Conservation (phyloP, 2,113 vertebrate genomes). For the Tretioscincus oriximinensis region DNA sequence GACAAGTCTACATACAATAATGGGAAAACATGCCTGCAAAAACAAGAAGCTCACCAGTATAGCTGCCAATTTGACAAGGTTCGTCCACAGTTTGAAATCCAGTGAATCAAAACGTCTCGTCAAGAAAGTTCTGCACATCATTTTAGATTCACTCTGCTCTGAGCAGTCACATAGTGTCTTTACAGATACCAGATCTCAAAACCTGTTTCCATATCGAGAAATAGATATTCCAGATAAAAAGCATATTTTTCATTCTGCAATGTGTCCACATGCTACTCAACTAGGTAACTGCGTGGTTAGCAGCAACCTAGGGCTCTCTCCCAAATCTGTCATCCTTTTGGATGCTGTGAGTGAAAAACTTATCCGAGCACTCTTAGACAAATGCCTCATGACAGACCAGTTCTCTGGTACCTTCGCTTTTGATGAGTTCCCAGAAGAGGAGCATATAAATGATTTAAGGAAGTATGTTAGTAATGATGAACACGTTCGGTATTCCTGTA, state of each 20-base stretch:
- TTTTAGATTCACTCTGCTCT: conserved; percentile 2
- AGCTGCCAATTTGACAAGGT: conserved; percentile 7
- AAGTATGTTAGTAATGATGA: not conserved
- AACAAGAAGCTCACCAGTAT: not conserved
- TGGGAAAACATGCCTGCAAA: no score
- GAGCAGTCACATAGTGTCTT: not conserved
- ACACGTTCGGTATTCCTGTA: not conserved
- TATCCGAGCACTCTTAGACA: conserved; percentile 14
- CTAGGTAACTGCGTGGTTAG: not conserved
- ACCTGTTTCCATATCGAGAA: not conserved
- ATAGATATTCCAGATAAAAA: not conserved
- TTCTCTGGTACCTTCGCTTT: conserved; percentile 1
- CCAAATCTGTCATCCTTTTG: conserved; percentile 22
- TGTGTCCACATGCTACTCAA: not conserved
- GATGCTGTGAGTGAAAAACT: conserved; percentile 27
- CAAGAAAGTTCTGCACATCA: conserved; percentile 28
- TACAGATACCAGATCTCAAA: not conserved
- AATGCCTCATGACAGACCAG: conserved; percentile 6
- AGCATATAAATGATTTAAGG: not conserved
- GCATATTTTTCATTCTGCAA: not conserved
- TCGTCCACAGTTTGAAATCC: conserved; percentile 10
- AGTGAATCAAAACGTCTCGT: conserved; percentile 13
- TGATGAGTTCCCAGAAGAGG: conserved; percentile 15
- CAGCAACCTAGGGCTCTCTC: conserved; percentile 5
- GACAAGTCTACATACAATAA: not conserved